phyloP scores from a whole-genome alignment of 2,113 vertebrate genomes.

The Poeciliopsis prolifica region DNA sequence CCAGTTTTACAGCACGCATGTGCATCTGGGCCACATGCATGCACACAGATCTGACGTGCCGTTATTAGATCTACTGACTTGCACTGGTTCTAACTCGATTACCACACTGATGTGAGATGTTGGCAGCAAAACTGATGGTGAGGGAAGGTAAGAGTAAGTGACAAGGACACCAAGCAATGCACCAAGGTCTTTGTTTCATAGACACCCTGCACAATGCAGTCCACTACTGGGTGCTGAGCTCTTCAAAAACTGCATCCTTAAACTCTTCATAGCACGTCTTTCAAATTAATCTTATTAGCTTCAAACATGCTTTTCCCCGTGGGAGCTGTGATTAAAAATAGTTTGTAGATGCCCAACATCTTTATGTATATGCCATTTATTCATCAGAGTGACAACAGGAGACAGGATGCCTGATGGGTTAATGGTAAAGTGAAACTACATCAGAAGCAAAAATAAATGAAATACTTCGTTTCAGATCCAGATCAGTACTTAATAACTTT shows the following conservation, averaged over 20 bases:
- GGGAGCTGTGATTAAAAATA: constrained; percentile 44
- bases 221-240: constrained; percentile 58
- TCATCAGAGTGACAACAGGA: constrained; percentile 25
- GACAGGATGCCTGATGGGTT: constrained; percentile 53
- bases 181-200: constrained; percentile 62
- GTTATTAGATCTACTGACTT: constrained; percentile 66
- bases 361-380: constrained; percentile 16
- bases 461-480: neutral
- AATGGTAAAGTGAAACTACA: constrained; percentile 49
- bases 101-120: constrained; percentile 54
- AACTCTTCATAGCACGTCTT: constrained; percentile 54
- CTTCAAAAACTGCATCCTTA: constrained; percentile 63
- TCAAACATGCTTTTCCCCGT: too few relatives aligned
- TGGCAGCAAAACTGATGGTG: constrained; percentile 62
- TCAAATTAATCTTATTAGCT: constrained; percentile 61
- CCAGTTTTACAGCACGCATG: neutral
- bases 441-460: constrained; percentile 29
- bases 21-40: constrained; percentile 1
- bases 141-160: constrained; percentile 63
- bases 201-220: constrained; percentile 29
- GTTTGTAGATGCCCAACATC: constrained; percentile 34
- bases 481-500: too few relatives aligned
- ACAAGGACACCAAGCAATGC: constrained; percentile 67
- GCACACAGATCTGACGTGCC: constrained; percentile 39
- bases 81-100: constrained; percentile 63